Evolutionary conservation across 2,113 vertebrate species (phyloP).

Genomic region (Thomomys bottae): DNA sequence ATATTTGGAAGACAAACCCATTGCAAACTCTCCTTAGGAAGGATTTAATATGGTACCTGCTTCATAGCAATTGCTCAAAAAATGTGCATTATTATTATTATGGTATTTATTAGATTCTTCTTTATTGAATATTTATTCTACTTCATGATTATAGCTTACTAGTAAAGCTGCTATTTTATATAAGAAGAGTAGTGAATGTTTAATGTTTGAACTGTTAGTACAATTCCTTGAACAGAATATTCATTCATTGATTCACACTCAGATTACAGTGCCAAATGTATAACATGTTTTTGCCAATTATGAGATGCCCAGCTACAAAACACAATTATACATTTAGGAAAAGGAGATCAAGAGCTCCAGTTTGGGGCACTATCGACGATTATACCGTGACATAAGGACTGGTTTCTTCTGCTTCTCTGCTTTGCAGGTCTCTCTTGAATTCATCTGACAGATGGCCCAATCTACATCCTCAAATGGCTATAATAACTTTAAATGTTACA

Average conservation of each 20-base stretch:
- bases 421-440: background rate
- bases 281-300: background rate
- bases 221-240: constrained; percentile 5
- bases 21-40: constrained; percentile 48
- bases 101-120: constrained; percentile 35
- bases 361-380: background rate
- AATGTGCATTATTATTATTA: constrained; percentile 11
- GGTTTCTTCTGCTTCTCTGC: background rate
- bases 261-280: constrained; percentile 29
- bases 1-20: constrained; percentile 26
- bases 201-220: background rate
- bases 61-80: constrained; percentile 45
- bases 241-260: background rate
- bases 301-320: background rate
- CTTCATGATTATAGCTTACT: background rate
- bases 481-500: background rate
- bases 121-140: constrained; percentile 45
- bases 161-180: constrained; percentile 12
- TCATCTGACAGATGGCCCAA: background rate
- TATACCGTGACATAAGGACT: background rate
- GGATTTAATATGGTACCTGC: constrained; percentile 5
- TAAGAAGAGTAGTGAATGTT: background rate
- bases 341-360: background rate
- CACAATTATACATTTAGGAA: background rate
- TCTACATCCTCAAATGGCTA: background rate